Base-by-base conservation (phyloP, 1,140 invertebrate genomes). In the Luehdorfia chinensis region DNA sequence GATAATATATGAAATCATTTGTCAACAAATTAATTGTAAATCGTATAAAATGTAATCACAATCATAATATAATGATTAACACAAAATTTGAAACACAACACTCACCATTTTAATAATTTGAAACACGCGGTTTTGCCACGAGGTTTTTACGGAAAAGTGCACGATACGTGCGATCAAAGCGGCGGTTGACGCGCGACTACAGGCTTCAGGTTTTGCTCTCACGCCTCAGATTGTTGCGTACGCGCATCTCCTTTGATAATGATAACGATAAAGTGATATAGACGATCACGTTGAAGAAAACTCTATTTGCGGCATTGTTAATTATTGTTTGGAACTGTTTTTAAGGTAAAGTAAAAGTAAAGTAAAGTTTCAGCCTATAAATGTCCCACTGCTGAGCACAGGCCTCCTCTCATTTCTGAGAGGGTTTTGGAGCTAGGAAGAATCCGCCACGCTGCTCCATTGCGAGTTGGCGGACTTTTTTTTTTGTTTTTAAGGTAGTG, bases 201-300 rank as follows among this genome's bases (percentile, higher is more conserved):
- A 31, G 34, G 34, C 59, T 59, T 63, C 47, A 62, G 47, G 47
- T 57, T n/a, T 48, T 34, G 32, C 45, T 37, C 39, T 18, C 34
- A 37, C 16, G 19, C 32, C 53, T 37, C 16, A 37, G 47, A 61
- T 55, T 53, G 45, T 37, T 72, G 71, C 70, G 73, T 59, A n/a
- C 14, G 68, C 70, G 68, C 73, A 76, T 66, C 65, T 55, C 41
- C 50, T 55, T 54, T 71, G 69, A 75, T 72, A 63, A 48, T 54
- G 43, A 52, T 61, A 55, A 63, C 48, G 59, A 63, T 50, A 66
- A 53, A 15, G 32, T 25, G n/a, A 16, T 16, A 7, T 33, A 4
- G 1, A 14, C n/a, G n/a, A n/a, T n/a, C n/a, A n/a, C n/a, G n/a
- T n/a, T n/a, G n/a, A n/a, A n/a, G n/a, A n/a, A n/a, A n/a, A n/a